Evolutionary conservation across 2,113 vertebrate species (phyloP), one percentile per base, ranked within the genome.

Genomic region (Toxostoma redivivum): DNA sequence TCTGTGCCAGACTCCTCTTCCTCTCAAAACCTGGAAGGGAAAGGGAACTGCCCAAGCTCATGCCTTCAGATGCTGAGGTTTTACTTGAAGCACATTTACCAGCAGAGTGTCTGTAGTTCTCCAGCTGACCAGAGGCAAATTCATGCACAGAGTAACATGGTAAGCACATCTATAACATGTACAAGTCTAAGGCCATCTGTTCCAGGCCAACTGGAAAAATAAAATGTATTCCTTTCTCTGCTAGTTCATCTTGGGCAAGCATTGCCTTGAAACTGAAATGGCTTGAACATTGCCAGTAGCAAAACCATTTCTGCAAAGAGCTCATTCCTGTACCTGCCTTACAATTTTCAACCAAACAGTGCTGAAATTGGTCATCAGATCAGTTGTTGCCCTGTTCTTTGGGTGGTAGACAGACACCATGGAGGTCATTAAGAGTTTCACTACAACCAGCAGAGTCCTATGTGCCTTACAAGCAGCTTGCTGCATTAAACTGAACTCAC

Each of bases 71-170:
- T 0, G 2, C 16, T 2, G 15, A 71, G 17, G 17, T 48, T 44
- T 56, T 48, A 38, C 31, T 10, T 37, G 11, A 69, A 77, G 44
- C 11, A 72, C 12, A 3, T 28, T 53, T 7, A 19, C 18, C 35
- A 44, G 13, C 5, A 58, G 25, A 76, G 24, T 1, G 21, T 5
- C 58, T 80, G 33, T 57, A 13, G 16, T 81, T 18, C 45, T 79
- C 35, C 11, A 57, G 28, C n/a, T 51, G 44, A 62, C 12, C n/a
- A 48, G 12, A 24, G 48, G 11, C 10, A 85, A 73, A 87, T 17
- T 15, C 30, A 25, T 0, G 1, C 31, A 74, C 7, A 22, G 7
- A 89, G 22, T 12, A 65, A 31, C 13, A 17, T 0, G 19, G 6
- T 22, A 72, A 65, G 21, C 22, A 42, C 22, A 21, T 38, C 53